These are phyloP conservation scores for Oreochromis niloticus DNA, from an alignment of 2,113 vertebrate species.

Conservation along the genomic window DNA sequence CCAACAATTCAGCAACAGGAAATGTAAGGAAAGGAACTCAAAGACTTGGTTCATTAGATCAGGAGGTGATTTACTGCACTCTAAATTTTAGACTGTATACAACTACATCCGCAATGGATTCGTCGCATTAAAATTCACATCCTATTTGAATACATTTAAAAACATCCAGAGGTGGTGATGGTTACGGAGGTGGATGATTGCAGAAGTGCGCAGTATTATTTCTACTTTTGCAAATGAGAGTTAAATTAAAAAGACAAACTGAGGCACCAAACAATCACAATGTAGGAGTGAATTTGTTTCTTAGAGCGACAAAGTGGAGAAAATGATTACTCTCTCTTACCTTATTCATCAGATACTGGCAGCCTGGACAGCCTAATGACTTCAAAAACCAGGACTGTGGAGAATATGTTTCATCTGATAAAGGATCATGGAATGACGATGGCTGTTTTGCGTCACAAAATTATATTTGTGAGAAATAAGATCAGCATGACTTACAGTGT, in stretches of 20 bases:
- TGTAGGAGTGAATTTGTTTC: background rate
- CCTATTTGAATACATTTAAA: background rate
- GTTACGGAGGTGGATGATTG: background rate
- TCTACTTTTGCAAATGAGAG: background rate
- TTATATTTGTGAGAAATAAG: slow-evolving; percentile 40
- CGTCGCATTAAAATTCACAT: background rate
- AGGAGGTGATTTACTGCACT: background rate
- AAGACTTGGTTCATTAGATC: background rate
- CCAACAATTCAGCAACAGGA: background rate
- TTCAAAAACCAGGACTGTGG: slow-evolving; percentile 35
- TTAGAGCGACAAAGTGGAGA: background rate
- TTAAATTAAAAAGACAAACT: background rate
- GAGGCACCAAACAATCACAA: background rate
- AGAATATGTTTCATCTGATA: background rate
- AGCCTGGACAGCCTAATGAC: slow-evolving; percentile 22
- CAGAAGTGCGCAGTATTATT: background rate
- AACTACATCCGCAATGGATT: background rate
- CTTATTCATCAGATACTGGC: slow-evolving; percentile 29
- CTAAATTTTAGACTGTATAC: background rate
- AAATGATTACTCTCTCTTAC: background rate
- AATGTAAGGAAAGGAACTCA: background rate
- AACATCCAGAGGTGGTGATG: background rate
- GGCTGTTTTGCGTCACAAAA: background rate
- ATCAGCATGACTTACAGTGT: background rate
- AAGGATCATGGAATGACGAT: slow-evolving; percentile 24